phyloP scores from a whole-genome alignment of 2,888 invertebrate genomes.

The Lydus trimaculatus region DNA sequence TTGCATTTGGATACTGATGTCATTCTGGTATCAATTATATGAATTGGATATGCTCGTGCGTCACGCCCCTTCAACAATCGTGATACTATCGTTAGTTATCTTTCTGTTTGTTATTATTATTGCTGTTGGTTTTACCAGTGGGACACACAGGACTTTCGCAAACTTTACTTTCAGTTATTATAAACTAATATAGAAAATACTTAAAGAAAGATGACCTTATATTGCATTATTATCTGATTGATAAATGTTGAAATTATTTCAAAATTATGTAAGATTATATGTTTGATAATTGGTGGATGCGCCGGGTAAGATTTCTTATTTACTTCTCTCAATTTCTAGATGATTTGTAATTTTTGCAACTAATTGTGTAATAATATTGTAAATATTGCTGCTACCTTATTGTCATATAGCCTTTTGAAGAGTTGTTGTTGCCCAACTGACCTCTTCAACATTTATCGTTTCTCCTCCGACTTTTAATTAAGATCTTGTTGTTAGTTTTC shows the following conservation, averaged over 20 bases:
- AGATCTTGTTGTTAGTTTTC: constrained; percentile 2
- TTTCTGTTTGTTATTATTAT: constrained; percentile 13
- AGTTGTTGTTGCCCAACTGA: background rate
- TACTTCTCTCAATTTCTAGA: too few species aligned
- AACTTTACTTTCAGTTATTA: constrained; percentile 49
- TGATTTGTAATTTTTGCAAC: background rate
- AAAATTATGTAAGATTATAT: background rate
- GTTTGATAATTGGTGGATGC: background rate
- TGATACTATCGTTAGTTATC: constrained; percentile 53
- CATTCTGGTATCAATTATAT: constrained; percentile 53
- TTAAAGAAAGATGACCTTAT: background rate
- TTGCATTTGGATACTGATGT: constrained; percentile 22
- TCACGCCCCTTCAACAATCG: constrained; percentile 50
- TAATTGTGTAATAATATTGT: background rate
- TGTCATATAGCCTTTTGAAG: background rate
- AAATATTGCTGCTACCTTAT: background rate
- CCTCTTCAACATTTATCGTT: background rate
- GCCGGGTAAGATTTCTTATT: background rate
- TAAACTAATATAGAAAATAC: background rate
- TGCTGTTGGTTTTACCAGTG: background rate
- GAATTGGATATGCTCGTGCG: constrained; percentile 51
- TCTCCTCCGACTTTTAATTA: background rate
- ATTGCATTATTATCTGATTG: background rate
- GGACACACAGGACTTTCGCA: constrained; percentile 42
- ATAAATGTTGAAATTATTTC: background rate